phyloP scores from a whole-genome alignment of 2,113 vertebrate species.

The Dromaius novaehollandiae region DNA sequence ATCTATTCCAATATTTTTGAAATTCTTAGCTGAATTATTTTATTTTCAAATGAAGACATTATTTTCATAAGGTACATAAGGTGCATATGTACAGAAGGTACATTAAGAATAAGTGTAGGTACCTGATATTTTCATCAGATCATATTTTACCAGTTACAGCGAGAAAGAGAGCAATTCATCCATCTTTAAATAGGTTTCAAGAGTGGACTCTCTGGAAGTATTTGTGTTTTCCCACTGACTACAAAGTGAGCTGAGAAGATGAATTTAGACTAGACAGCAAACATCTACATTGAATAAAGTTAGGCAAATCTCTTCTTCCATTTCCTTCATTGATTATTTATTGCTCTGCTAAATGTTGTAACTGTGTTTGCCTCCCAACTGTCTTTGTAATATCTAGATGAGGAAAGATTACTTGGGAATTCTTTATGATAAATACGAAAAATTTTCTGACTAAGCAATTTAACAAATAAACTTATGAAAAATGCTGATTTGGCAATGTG shows the following conservation, averaged over 20 bases:
- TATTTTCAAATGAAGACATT: background rate
- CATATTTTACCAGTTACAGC: background rate
- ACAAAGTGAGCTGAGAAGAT: background rate
- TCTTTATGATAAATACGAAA: background rate
- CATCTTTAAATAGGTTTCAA: background rate
- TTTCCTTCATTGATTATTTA: background rate
- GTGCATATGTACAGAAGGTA: background rate
- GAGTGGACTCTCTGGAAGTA: background rate
- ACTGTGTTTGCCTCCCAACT: background rate
- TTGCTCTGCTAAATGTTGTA: background rate
- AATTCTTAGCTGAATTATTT: background rate
- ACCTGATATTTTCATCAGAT: background rate
- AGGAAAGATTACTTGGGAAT: background rate
- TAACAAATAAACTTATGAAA: background rate
- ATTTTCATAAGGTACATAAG: background rate
- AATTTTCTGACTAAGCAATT: background rate
- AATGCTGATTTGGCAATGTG: background rate
- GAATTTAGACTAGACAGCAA: background rate
- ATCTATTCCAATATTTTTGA: background rate
- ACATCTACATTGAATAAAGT: background rate
- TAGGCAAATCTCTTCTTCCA: background rate
- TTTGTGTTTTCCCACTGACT: background rate
- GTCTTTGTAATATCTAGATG: background rate
- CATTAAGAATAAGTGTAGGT: background rate
- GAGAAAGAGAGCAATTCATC: background rate